Evolutionary conservation across 2,113 vertebrate species (phyloP), one percentile per base, ranked within the genome.

Genomic region (Cervus canadensis): DNA sequence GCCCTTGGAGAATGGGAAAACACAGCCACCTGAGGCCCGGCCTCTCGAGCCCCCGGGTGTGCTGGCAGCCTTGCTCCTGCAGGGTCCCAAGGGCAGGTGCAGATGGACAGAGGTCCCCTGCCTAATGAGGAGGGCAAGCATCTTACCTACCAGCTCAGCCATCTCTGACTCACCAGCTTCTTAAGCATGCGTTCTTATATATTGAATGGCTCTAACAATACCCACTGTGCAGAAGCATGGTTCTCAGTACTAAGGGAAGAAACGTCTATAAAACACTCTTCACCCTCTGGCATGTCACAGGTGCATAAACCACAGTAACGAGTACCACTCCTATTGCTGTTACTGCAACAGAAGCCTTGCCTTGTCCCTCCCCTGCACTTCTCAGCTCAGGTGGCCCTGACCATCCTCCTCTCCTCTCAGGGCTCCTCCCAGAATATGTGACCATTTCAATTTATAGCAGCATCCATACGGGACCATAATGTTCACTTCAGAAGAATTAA

Each of bases 261-360:
- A 48, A 16, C 0, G 0, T 23, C 2, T 33, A 8, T n/a, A 2
- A 43, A 84, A 28, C 16, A 28, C 12, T 5, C 7, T 28, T 7
- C 10, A 33, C 60, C 7, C 21, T 28, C 2, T 15, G n/a, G 30
- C 64, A 59, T 6, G 36, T 2, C 30, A 2, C 3, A n/a, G 60
- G 16, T 3, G 3, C 40, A 6, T 4, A 71, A 59, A 30, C 56
- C 21, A 23, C 62, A 30, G 71, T 12, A 17, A 8, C 12, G 10
- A 10, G 15, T 5, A 9, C n/a, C 30, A 2, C 17, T 19, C 2
- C 2, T 3, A 3, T 9, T 23, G 16, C n/a, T n/a, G 30, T 48
- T n/a, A 2, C 21, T 10, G 12, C 86, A 5, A 5, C 7, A 11
- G 91, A 15, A 2, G 33, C 30, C 54, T 43, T 1, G 4, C 40